Conservation (phyloP, 2,888 invertebrate genomes). For the Dasysyrphus tricinctus region DNA sequence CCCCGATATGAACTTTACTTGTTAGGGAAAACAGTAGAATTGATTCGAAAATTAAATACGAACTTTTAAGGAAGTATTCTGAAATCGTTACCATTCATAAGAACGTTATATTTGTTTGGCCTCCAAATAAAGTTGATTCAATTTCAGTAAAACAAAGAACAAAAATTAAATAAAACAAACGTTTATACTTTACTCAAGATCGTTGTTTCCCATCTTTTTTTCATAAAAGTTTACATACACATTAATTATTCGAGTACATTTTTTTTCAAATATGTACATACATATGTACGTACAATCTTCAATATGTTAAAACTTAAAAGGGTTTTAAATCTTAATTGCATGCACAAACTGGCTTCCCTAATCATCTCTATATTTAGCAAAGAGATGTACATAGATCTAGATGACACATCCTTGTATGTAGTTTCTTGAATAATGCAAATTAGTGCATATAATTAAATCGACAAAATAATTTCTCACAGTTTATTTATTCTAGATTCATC, state of each 20-base stretch:
- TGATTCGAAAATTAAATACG: no score
- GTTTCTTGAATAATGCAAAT: conserved; percentile 23
- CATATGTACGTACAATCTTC: no score
- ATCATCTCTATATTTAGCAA: neutral
- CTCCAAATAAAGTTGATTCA: no score
- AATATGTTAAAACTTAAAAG: neutral
- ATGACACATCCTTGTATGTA: conserved; percentile 21
- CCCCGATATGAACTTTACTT: no score
- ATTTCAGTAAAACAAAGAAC: no score
- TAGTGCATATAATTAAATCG: neutral
- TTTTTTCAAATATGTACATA: neutral
- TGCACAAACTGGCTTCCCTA: neutral
- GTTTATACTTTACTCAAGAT: no score
- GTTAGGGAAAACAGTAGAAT: no score
- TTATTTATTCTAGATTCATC: neutral
- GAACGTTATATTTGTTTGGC: no score
- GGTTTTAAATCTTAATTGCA: neutral
- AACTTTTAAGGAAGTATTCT: no score
- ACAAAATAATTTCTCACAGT: conserved; percentile 1
- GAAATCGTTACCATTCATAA: no score
- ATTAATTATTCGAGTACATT: neutral
- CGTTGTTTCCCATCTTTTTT: neutral
- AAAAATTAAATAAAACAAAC: no score
- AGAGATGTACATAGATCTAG: conserved; percentile 1
- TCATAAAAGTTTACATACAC: neutral